Base-by-base conservation (phyloP, 2,888 invertebrate species). In the Himalopsyche tibetana region DNA sequence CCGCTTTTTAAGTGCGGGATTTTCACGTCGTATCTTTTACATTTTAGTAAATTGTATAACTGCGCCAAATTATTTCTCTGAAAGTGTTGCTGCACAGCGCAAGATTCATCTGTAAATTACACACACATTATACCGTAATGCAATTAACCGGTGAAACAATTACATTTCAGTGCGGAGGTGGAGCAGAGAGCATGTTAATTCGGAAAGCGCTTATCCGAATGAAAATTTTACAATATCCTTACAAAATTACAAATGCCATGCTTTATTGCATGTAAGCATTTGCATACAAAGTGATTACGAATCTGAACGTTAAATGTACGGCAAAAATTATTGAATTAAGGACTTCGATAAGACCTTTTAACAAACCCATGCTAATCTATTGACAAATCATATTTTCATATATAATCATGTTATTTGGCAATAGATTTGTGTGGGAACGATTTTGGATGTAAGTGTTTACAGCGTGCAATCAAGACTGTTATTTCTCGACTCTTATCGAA, bases 111-210 rank as follows among this genome's bases (percentile, higher is more conserved):
- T 82, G 36, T 36, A 17, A 55, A 51, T 55, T 82, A 55, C 36
- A 82, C 36, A 82, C 55, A 80, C 38, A 82, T 82, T 80, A 82
- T 79, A 82, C 79, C 40, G 79, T 79, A 79, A 85, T 69, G 79
- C 82, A 82, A 85, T 85, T 85, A 85, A 79, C 51, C 38, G 36
- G 38, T 38, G 56, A 85, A 85, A 85, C 85, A 85, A 85, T 85
- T 85, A 82, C 82, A n/a, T 36, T 36, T 38, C 55, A 82, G 51
- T 82, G 82, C 42, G 84, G 80, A 5, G 63, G 51, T 8, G 38
- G 84, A 17, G 51, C 56, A 3, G 15, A 55, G 38, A 80, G 55
- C 28, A 19, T 36, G 45, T 80, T 74, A 74, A 74, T 74, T 36
- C 15, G 74, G 3, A 74, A 74, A 15, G 36, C 74, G 36, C 38